A percentile compares a stretch with the other conserved stretches of the same genome.
These are phyloP conservation scores for Dynastes tityus DNA, from an alignment of 2,888 invertebrate genomes.

Conservation along the genomic window DNA sequence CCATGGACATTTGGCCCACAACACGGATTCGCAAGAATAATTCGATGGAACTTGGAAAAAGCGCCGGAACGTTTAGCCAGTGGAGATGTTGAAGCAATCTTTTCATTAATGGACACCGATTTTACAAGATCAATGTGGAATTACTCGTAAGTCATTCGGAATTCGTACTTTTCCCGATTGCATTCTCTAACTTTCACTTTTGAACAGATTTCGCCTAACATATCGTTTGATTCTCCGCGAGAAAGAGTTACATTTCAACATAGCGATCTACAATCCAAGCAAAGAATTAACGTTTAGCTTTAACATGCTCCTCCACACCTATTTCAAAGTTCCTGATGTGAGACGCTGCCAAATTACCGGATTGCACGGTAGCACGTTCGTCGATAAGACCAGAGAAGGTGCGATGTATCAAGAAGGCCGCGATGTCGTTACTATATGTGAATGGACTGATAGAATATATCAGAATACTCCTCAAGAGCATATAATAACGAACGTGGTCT, in stretches of 20 bases:
- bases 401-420: conserved; percentile 91
- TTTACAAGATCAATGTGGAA: conserved; percentile 96
- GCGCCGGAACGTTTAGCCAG: conserved; percentile 90
- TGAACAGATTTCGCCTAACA: conserved; percentile 87
- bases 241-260: conserved; percentile 93
- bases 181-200: background rate
- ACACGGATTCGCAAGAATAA: conserved; percentile 96
- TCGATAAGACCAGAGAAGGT: conserved; percentile 87
- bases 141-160: conserved; percentile 79
- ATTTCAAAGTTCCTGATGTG: conserved; percentile 96
- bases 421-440: conserved; percentile 90
- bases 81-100: conserved; percentile 93
- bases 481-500: conserved; percentile 93
- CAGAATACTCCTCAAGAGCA: conserved; percentile 95
- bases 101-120: conserved; percentile 93
- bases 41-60: conserved; percentile 92
- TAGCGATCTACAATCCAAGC: conserved; percentile 95
- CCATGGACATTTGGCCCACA: conserved; percentile 96
- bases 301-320: conserved; percentile 94
- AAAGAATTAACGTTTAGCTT: conserved; percentile 93
- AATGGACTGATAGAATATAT: conserved; percentile 95
- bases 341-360: conserved; percentile 93
- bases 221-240: conserved; percentile 92
- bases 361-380: conserved; percentile 85
- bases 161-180: too few species aligned